Evolutionary conservation across 2,888 invertebrate species (phyloP), one percentile per base, ranked within the genome.

Genomic region (Eupithecia vulgata): DNA sequence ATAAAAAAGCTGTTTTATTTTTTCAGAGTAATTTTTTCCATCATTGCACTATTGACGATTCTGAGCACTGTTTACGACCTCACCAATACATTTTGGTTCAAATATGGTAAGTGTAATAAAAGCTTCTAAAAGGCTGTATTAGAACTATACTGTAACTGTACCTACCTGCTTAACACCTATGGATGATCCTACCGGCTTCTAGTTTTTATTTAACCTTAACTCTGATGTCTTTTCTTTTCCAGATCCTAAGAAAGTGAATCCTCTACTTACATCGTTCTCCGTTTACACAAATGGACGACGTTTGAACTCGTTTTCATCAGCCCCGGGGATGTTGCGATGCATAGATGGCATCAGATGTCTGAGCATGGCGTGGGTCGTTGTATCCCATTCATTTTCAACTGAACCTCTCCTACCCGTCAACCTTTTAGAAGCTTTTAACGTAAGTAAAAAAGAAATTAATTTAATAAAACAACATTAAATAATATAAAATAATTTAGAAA

Each of bases 311-410:
- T 89, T 90, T 68, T 80, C 82, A 1, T 82, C 87, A 2, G 30
- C 30, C 30, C 30, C 30, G 30, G 30, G 30, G 30, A 30, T 30
- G 30, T 30, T 30, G 30, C 30, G 81, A 15, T 94, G 94, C 79
- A 79, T 95, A 64, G 90, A 94, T 73, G 95, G 95, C 0, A 83
- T 95, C n/a, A 84, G 93, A 78, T 81, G 89, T 0, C 76, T 94
- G 0, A 91, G 92, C 35, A 94, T 94, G 88, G 79, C 89, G 72
- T 95, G 95, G 95, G 89, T 95, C 30, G 81, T 95, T 5, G 67
- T 91, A 1, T 91, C 90, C 0, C 95, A 95, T 73, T 79, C 87
- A 0, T 90, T 87, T 70, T 75, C 77, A 21, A 68, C 81, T 17
- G 81, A 75, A 40, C 6, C 3, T 30, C 10, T n/a, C 21, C 0